Evolutionary conservation across 2,113 vertebrate species (phyloP), one percentile per base, ranked within the genome.

Genomic region (Phaethon lepturus): DNA sequence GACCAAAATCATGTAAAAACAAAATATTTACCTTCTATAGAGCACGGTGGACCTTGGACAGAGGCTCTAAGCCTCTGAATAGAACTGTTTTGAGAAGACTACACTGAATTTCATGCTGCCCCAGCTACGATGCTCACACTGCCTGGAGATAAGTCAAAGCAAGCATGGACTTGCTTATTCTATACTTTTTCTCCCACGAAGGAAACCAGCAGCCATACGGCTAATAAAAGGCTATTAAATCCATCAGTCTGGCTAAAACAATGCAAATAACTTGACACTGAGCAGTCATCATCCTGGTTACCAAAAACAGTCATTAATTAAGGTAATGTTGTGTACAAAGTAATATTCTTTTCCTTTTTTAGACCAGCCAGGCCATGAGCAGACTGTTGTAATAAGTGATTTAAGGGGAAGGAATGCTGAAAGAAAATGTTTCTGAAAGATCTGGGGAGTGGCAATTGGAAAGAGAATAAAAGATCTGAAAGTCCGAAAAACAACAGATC

Each of bases 331-430:
- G 5, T 31, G 35, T 56, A 89, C 69, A 40, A 84, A 96, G 40
- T 62, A 63, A 78, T 84, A 66, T 17, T 91, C 9, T 87, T 82
- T 97, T 85, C 89, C 73, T 76, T 94, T 91, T 94, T 76, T 64
- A 89, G 77, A 58, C 17, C n/a, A 85, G 62, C 15, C 53, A 85
- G 53, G 69, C 89, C 94, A 81, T 17, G 28, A 90, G 28, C 52
- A 69, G 29, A 75, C 67, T 91, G 94, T 66, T 90, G 74, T 79
- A 95, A 72, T 75, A 85, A 55, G 62, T 96, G 96, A 97, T 94
- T 89, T 97, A 91, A 89, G 49, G 38, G 93, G 49, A 97, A 97
- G 94, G 91, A 97, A 96, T 96, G 91, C 59, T 76, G 66, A 81
- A 93, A 91, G 49, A 95, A 95, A 91, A 96, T 79, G 74, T 94